These are phyloP conservation scores for Prunella fulvescens DNA, from an alignment of 2,113 vertebrate species.

Conservation along the genomic window DNA sequence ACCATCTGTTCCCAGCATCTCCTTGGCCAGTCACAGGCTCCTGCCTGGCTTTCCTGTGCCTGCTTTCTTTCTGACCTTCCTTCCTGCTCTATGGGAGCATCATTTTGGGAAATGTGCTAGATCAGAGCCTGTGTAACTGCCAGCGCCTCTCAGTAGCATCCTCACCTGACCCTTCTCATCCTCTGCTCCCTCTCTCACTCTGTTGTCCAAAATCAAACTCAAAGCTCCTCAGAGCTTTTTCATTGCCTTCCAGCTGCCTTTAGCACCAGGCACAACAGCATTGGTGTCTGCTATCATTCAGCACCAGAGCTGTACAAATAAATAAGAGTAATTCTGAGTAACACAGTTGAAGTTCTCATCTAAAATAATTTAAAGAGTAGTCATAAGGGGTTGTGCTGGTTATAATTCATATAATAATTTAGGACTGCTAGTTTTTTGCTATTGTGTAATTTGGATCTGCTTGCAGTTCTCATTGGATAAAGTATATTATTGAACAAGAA, in stretches of 20 bases:
- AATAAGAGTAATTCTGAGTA: slow-evolving; percentile 3
- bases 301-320: neutral
- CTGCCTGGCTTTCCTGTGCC: neutral
- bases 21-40: neutral
- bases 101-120: neutral
- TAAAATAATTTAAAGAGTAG: slow-evolving; percentile 30
- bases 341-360: neutral
- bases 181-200: neutral
- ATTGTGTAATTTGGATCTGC: slow-evolving; percentile 46
- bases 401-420: slow-evolving; percentile 48
- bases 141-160: neutral
- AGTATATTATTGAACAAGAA: slow-evolving; percentile 19
- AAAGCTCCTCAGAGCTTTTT: neutral
- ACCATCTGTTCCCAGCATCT: slow-evolving; percentile 39
- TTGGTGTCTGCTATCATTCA: neutral
- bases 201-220: neutral
- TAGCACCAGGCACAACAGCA: neutral
- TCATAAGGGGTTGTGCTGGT: neutral
- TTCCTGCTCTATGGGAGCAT: neutral
- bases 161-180: neutral
- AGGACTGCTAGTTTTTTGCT: slow-evolving; percentile 7
- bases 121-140: neutral
- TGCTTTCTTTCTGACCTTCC: neutral
- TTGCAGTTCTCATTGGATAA: slow-evolving; percentile 18
- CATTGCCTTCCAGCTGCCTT: neutral